Evolutionary conservation across 35 echinoderm and acorn worm genomes (phyloP).

Genomic region (Lytechinus pictus): DNA sequence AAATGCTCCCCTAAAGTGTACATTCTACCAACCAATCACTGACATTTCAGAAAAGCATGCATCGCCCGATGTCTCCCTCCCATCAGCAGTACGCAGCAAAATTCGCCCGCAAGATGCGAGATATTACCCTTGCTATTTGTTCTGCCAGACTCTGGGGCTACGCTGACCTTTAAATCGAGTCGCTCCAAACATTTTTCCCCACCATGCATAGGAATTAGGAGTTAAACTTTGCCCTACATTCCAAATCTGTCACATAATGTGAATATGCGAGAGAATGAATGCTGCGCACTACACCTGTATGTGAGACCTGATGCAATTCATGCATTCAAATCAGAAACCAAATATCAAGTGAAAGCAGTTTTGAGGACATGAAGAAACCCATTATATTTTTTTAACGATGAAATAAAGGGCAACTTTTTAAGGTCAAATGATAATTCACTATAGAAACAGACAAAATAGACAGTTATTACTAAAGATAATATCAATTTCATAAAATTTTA

Average conservation of each 20-base stretch:
- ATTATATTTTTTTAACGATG: neutral
- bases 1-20: neutral
- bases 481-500: no score
- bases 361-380: neutral
- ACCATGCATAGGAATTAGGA: neutral
- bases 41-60: conserved; percentile 4
- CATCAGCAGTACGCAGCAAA: neutral
- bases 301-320: neutral
- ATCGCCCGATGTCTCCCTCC: neutral
- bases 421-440: no score
- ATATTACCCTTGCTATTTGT: conserved; percentile 42
- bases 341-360: neutral
- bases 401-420: neutral
- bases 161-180: conserved; percentile 19
- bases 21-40: conserved; percentile 6
- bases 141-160: conserved; percentile 31
- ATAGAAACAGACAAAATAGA: no score
- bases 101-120: conserved; percentile 7
- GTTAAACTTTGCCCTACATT: conserved; percentile 41
- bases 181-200: neutral
- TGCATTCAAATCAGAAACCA: neutral
- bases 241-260: neutral
- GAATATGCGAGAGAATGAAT: neutral
- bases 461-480: no score
- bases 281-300: neutral